Evolutionary conservation across 2,888 invertebrate genomes (phyloP), one percentile per base, ranked within the genome.

Genomic region (Lypha dubia): DNA sequence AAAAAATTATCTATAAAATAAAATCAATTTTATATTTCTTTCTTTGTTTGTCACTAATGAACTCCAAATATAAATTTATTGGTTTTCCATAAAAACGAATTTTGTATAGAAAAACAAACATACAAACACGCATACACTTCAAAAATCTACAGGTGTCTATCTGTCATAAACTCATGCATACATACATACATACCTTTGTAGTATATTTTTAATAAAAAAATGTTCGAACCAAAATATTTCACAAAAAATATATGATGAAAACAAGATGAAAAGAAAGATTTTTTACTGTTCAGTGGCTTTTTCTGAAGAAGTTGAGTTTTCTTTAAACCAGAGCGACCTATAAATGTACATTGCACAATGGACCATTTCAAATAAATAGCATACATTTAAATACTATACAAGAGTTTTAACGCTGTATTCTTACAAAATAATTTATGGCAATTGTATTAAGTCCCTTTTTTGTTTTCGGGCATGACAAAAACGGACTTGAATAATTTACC

Each of bases 1-100:
- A n/a, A n/a, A n/a, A n/a, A n/a, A n/a, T n/a, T n/a, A n/a, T n/a
- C n/a, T n/a, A 56, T 38, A 38, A 58, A 58, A 58, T 58, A 77
- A 68, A 68, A 77, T 68, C 49, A 70, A 73, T 51, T 74, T 68
- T 68, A 68, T 51, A 63, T 41, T 62, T 70, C 70, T 70, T 70
- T 70, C 70, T 70, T 70, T 70, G 75, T 77, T 53, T 56, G 62
- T 35, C 84, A 77, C 84, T 84, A 84, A 84, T 84, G 81, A 84
- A 84, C 84, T 84, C 84, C 77, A 84, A 74, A 84, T 81, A 81
- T 46, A 81, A 81, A 84, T 80, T 84, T 84, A 84, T 80, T 79
- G 73, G 51, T 75, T 71, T 75, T 79, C 49, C 74, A 79, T 60
- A 83, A 70, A 58, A 70, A 51, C 46, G 3, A 60, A 35, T 60